Base-by-base conservation (phyloP, 2,888 invertebrate species). In the Limnephilus lunatus region DNA sequence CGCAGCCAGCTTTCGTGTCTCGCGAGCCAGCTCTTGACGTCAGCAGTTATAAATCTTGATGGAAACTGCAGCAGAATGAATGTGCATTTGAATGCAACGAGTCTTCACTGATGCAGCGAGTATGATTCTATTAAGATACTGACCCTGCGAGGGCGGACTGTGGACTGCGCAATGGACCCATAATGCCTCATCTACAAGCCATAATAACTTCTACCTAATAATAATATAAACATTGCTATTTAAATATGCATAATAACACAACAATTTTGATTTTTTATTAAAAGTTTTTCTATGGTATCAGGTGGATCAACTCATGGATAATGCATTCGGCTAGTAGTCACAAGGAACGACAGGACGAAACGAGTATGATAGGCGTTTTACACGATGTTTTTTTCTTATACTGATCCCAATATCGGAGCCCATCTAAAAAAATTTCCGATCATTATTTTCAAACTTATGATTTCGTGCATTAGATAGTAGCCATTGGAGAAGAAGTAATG, bases 141-240 rank as follows among this genome's bases (percentile, higher is more conserved):
- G 95, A 95, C 95, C 94, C 94, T 95, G 93, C 94, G 94, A 94
- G 94, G 94, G 94, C 94, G 94, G 94, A 90, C 68, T 95, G 95
- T 93, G 94, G 94, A 94, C 94, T 94, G 94, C 48, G 82, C 91
- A 91, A 88, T 91, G 91, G 44, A 68, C 39, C 31, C 30, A 80
- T 80, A 89, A 89, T 89, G 88, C 87, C 53, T 89, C 88, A 89
- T 89, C 88, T 19, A 81, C 88, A 53, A 87, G 68, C 53, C n/a
- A 30, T 53, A 15, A 68, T 9, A 68, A 68, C n/a, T 68, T 5
- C n/a, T 7, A 35, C 32, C 9, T 83, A 83, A 83, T 32, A 35
- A 31, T 31, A 19, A 31, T 83, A 25, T 4, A 19, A 35, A 83
- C 19, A 83, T 83, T 83, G 15, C 48, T 48, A 48, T 14, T 48